Evolutionary conservation across 2,113 vertebrate species (phyloP).

Genomic region (crab-eating macaque (Macaca fascicularis)): DNA sequence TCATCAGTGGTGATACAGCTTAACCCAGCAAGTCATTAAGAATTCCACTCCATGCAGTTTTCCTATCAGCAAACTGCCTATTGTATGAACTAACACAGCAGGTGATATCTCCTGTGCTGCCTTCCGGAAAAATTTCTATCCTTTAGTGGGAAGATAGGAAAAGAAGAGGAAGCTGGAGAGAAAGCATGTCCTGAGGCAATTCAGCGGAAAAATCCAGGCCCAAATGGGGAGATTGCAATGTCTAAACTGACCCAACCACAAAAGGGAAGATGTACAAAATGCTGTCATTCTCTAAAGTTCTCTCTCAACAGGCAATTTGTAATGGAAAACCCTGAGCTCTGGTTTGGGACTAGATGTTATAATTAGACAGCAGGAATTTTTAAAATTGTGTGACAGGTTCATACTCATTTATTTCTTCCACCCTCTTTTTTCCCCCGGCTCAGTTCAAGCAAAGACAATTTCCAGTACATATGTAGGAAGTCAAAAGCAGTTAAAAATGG

Average conservation of each 20-base stretch:
- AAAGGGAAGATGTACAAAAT: neutral
- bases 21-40: constrained; percentile 79
- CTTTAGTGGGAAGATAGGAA: constrained; percentile 71
- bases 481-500: neutral
- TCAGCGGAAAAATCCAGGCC: constrained; percentile 55
- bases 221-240: constrained; percentile 22
- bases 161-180: constrained; percentile 73
- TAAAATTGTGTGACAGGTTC: neutral
- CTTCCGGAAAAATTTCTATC: constrained; percentile 72
- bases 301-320: neutral
- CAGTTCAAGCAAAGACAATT: constrained; percentile 8
- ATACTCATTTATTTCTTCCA: neutral
- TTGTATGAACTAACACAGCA: constrained; percentile 31
- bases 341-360: constrained; percentile 25
- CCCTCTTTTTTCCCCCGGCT: neutral
- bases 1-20: constrained; percentile 76
- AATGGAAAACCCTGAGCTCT: neutral
- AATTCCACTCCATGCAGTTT: constrained; percentile 74
- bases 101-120: constrained; percentile 63
- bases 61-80: constrained; percentile 66
- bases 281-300: neutral
- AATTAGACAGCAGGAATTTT: neutral
- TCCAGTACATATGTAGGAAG: neutral
- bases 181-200: constrained; percentile 63
- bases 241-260: constrained; percentile 45